Evolutionary conservation across 2,797 vertebrate genomes (phyloP), one percentile per base, ranked within the genome.

Genomic region (Psittacula derbiana): DNA sequence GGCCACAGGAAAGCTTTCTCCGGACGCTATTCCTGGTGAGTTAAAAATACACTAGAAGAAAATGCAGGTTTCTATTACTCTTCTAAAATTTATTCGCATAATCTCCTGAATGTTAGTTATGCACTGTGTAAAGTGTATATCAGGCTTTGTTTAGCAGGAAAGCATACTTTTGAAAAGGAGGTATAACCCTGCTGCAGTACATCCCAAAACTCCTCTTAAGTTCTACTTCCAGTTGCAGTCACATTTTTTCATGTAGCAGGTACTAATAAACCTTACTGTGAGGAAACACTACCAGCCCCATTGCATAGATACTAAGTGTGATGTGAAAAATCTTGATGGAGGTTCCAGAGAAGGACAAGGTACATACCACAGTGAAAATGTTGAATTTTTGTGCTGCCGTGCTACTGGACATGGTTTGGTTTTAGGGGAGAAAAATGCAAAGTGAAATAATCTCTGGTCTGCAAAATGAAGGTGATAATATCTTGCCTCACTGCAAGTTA

Each of bases 11-110:
- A 99, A 99, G 94, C 98, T 99, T 60, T 98, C 99, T 11, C 98
- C 99, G 1, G 99, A 99, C 6, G 98, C 99, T 78, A 99, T 99
- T 80, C 99, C 99, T 98, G 99, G 99, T 99, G 96, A 74, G 96
- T 89, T 92, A 53, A 73, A 86, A 67, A 53, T 36, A 24, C 55
- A 13, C 23, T 44, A 28, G 27, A 74, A 61, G 36, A 86, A 84
- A 73, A 72, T 17, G 6, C 47, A 38, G 50, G 73, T 52, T 10
- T 19, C 5, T 38, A 3, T 67, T 57, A 4, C 28, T 64, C 14
- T 40, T 62, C 27, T 52, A 25, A 25, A 75, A 62, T 46, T 55
- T 46, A 50, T 60, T 78, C 13, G 14, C 8, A 2, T 75, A 27
- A 70, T 60, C n/a, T 85, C 71, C 31, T 27, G 13, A 28, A 25